phyloP scores from a whole-genome alignment of 1,140 invertebrate genomes.

The Lordiphosa stackelbergi region DNA sequence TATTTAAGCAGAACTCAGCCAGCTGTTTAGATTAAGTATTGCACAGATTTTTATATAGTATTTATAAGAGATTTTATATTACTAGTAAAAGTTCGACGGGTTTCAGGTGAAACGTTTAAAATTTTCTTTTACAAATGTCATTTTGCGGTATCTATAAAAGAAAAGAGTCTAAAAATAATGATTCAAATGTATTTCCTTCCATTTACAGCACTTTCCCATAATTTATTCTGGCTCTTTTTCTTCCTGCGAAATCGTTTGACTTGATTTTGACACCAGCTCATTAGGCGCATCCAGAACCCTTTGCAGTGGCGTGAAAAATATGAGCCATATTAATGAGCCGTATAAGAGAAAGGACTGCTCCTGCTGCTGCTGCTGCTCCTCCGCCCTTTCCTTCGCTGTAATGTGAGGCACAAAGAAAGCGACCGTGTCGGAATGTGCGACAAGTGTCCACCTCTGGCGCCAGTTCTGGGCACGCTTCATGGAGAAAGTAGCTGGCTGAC shows the following conservation, averaged over 20 bases:
- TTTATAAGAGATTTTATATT: too few relatives aligned
- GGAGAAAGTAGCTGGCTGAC: slow-evolving; percentile 24
- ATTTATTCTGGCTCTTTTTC: slow-evolving; percentile 19
- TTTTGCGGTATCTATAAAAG: too few relatives aligned
- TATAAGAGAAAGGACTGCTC: slow-evolving; percentile 32
- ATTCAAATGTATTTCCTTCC: too few relatives aligned
- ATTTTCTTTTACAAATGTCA: too few relatives aligned
- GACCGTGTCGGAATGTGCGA: slow-evolving; percentile 64
- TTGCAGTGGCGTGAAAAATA: slow-evolving; percentile 58
- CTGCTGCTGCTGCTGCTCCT: slow-evolving; percentile 1
- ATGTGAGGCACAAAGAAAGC: slow-evolving; percentile 60
- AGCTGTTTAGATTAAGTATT: too few relatives aligned
- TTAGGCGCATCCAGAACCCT: slow-evolving; percentile 36
- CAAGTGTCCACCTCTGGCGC: slow-evolving; percentile 71
- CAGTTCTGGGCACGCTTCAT: slow-evolving; percentile 45
- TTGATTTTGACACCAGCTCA: slow-evolving; percentile 25
- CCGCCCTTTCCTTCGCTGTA: slow-evolving; percentile 12
- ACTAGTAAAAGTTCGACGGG: too few relatives aligned
- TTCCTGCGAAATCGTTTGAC: slow-evolving; percentile 22
- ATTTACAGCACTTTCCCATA: slow-evolving; percentile 1
- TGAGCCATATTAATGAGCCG: slow-evolving; percentile 62
- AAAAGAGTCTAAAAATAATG: too few relatives aligned
- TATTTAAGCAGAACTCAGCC: slow-evolving; percentile 34
- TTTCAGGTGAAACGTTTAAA: too few relatives aligned
- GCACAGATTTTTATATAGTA: too few relatives aligned